Evolutionary conservation across 2,797 vertebrate species (phyloP), one percentile per base, ranked within the genome.

Genomic region (Molossus molossus): DNA sequence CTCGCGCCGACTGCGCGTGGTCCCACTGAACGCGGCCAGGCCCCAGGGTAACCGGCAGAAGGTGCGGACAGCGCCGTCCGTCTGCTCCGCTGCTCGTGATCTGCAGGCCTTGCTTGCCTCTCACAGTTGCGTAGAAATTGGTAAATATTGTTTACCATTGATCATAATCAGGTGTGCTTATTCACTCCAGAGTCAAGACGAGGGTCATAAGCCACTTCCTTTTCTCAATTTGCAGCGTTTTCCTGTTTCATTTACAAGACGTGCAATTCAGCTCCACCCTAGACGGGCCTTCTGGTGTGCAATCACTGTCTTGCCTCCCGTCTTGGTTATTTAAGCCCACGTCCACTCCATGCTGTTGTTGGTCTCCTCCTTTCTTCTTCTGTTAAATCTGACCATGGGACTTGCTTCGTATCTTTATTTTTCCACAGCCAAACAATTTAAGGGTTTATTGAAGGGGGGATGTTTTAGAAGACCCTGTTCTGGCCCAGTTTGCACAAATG

Each of bases 131-230:
- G 33, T 48, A 96, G 72, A 93, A 82, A 79, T 90, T 25, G 87
- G 90, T 60, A 77, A 82, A 62, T 79, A 91, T 23, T 92, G 53
- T 80, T 87, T 92, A 53, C 92, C 87, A 86, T 69, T 20, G 53
- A 83, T 85, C 45, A 65, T 53, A 84, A 94, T 94, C 84, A 60
- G 48, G 0, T 72, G 33, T 86, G 69, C 81, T 84, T 91, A n/a
- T 76, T 96, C 94, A 70, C 84, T 72, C 45, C 81, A 58, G n/a
- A 72, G 53, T 88, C 87, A 95, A 92, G 93, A 96, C 73, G 67
- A 62, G 40, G 27, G 6, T 90, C 84, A 85, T 72, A 91, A 92
- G 72, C 37, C 25, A 94, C 69, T 94, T 95, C 80, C 77, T 93
- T 79, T 62, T 82, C 37, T 86, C 14, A 4, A 3, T 60, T 60